Evolutionary conservation across 2,113 vertebrate species (phyloP), one percentile per base, ranked within the genome.

Genomic region (Kobus ellipsiprymnus): DNA sequence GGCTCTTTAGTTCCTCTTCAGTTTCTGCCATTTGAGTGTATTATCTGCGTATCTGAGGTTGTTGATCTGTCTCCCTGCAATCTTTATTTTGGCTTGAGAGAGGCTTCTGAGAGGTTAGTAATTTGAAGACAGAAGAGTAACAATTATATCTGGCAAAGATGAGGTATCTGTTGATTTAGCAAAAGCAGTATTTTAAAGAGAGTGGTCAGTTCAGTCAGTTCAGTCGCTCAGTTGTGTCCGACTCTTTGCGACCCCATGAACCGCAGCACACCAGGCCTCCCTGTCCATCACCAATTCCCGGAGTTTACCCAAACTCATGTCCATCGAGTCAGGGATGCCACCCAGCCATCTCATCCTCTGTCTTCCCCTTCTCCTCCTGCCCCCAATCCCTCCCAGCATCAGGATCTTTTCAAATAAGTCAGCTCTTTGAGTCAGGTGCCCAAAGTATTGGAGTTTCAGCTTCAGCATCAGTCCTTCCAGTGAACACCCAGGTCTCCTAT

Each of bases 101-200:
- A 71, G 10, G n/a, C 19, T 40, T 23, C n/a, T 80, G 15, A 80
- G 29, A 80, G 4, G 77, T 30, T 30, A 80, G 77, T 50, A 80
- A 50, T 29, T 80, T 80, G 77, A 80, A 80, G 8, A 19, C 27
- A 30, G 29, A 33, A 80, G 46, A 80, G 46, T 80, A 80, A 80
- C 46, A 80, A 19, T 11, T 50, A 48, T 7, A 30, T 80, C 9
- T 50, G 46, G 77, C 77, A 50, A 80, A 50, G 77, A 30, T 48
- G 15, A 80, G 15, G 15, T 17, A 5, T 62, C 21, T 14, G 44
- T 25, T 50, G 15, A 52, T 27, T 62, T 81, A 17, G 15, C 27
- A 80, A 81, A 91, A 62, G 23, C 44, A 62, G 33, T 36, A 81
- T 62, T 81, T 81, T 81, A 91, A 81, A 62, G 55, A 62, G 3